Conservation (phyloP, 2,797 vertebrate genomes). For the Ambastaia sidthimunki region DNA sequence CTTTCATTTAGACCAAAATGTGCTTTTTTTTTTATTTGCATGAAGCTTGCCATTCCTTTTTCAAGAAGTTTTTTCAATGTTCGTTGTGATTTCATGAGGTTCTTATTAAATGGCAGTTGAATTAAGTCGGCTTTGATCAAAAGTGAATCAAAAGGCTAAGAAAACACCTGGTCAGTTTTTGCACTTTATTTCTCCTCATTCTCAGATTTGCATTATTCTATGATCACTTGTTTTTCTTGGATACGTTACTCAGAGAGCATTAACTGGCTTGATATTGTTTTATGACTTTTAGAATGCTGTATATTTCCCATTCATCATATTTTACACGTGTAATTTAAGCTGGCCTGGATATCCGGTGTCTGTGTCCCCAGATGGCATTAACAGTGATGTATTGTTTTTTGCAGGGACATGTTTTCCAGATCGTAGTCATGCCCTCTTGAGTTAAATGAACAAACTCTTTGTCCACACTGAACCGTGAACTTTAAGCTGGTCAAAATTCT, state of each 20-base stretch:
- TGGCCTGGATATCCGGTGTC: constrained; percentile 29
- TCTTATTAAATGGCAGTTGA: constrained; percentile 29
- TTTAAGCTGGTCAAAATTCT: constrained; percentile 69
- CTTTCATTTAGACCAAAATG: constrained; percentile 49
- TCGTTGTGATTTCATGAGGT: constrained; percentile 22
- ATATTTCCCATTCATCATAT: constrained; percentile 42
- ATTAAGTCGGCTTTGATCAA: constrained; percentile 30
- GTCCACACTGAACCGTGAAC: constrained; percentile 24
- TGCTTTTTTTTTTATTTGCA: constrained; percentile 57
- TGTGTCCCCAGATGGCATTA: not conserved
- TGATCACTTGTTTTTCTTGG: not conserved
- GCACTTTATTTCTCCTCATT: constrained; percentile 81
- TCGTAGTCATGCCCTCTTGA: not conserved
- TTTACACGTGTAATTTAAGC: constrained; percentile 34
- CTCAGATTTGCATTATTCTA: constrained; percentile 49
- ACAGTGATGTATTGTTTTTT: not conserved
- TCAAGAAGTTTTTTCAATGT: constrained; percentile 10
- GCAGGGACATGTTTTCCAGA: constrained; percentile 4
- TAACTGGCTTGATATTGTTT: constrained; percentile 21
- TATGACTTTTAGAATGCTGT: constrained; percentile 50
- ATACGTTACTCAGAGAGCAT: not conserved
- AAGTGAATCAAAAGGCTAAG: constrained; percentile 63
- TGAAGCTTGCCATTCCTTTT: too few species aligned
- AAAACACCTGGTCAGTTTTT: constrained; percentile 71
- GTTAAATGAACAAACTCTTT: not conserved